Conservation (phyloP, 2,797 vertebrate genomes). For the Pygocentrus nattereri region DNA sequence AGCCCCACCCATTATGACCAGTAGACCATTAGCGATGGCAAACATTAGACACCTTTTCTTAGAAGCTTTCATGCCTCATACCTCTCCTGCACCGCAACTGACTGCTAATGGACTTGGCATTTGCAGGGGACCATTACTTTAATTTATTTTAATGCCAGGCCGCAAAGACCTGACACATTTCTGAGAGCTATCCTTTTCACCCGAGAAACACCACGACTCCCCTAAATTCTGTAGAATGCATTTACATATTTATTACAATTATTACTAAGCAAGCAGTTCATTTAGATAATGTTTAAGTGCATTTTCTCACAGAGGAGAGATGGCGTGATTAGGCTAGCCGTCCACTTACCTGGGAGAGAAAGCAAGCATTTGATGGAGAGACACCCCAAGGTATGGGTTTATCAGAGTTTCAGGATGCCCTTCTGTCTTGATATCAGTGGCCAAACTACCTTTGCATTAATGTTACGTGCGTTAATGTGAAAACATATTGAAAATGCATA, state of each 20-base stretch:
- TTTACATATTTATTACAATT: conserved; percentile 65
- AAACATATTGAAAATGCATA: no score
- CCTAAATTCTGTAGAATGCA: conserved; percentile 40
- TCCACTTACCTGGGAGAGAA: conserved; percentile 16
- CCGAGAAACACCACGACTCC: conserved; percentile 38
- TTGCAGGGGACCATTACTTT: conserved; percentile 60
- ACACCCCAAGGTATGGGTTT: neutral
- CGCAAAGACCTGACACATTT: conserved; percentile 44
- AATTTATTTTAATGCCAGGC: conserved; percentile 64
- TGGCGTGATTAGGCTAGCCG: conserved; percentile 36
- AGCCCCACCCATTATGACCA: conserved; percentile 60
- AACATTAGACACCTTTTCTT: conserved; percentile 62
- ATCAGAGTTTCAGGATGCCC: neutral
- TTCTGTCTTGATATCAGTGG: no score
- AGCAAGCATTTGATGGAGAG: conserved; percentile 33
- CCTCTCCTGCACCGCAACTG: conserved; percentile 47
- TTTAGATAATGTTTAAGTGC: conserved; percentile 52
- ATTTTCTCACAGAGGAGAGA: conserved; percentile 32
- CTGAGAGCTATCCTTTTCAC: conserved; percentile 57
- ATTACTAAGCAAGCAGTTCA: conserved; percentile 46
- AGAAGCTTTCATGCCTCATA: conserved; percentile 54
- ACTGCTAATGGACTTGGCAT: conserved; percentile 65
- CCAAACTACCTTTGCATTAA: no score
- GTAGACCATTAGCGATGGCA: conserved; percentile 57
- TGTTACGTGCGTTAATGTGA: no score